Evolutionary conservation across 2,113 vertebrate species (phyloP).

Genomic region (Onychostruthus taczanowskii): DNA sequence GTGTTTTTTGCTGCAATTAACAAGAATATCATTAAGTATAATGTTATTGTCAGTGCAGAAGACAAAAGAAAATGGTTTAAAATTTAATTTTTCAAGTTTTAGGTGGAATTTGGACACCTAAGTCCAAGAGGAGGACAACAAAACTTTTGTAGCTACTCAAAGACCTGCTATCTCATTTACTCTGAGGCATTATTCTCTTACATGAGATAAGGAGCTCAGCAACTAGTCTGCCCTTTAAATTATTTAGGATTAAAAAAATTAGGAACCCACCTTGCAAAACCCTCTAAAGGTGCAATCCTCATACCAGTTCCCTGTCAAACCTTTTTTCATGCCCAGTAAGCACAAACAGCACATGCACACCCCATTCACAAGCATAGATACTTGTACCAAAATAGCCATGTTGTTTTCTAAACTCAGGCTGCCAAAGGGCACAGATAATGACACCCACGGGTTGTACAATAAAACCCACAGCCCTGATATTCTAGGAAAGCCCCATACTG

Average conservation of each 20-base stretch:
- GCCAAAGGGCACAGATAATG: neutral
- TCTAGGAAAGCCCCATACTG: neutral
- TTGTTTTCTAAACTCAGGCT: neutral
- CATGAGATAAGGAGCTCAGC: neutral
- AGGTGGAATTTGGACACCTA: neutral
- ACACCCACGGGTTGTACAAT: neutral
- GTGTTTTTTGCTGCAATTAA: constrained; percentile 68
- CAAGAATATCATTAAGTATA: neutral
- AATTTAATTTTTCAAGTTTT: neutral
- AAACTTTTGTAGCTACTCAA: neutral
- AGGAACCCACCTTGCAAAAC: neutral
- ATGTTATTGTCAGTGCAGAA: neutral
- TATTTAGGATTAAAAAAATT: neutral
- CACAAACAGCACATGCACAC: too few species aligned
- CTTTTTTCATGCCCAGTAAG: neutral
- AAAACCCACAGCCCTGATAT: neutral
- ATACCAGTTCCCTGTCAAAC: neutral
- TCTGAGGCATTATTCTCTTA: neutral
- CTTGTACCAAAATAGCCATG: neutral
- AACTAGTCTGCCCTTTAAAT: neutral
- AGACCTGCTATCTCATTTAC: neutral
- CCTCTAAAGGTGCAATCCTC: neutral
- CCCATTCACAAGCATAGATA: neutral
- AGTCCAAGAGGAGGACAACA: neutral
- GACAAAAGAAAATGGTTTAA: neutral